Percentiles rank a stretch among this genome's conserved stretches.
phyloP scores from a whole-genome alignment of 2,888 invertebrate species.

The Sialis fuliginosa region DNA sequence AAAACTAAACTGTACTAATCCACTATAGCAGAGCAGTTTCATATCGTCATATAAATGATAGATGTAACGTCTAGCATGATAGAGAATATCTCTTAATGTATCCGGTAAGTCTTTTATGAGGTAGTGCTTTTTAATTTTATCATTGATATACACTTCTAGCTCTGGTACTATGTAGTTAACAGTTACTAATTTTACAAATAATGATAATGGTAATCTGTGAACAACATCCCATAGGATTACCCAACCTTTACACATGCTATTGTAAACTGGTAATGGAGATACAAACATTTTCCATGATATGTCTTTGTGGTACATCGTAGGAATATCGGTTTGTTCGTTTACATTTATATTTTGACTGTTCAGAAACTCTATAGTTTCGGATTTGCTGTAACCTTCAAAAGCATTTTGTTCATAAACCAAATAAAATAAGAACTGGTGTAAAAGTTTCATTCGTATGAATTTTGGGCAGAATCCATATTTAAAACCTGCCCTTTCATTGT shows the following conservation, averaged over 20 bases:
- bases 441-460: slow-evolving; percentile 41
- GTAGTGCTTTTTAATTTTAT: slow-evolving; percentile 47
- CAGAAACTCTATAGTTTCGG: slow-evolving; percentile 18
- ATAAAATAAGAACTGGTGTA: slow-evolving; percentile 54
- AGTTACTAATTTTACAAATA: slow-evolving; percentile 49
- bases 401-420: slow-evolving; percentile 32
- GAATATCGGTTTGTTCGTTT: slow-evolving; percentile 27
- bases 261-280: slow-evolving; percentile 41
- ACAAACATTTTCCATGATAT: slow-evolving; percentile 56
- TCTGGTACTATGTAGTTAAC: slow-evolving; percentile 35
- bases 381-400: slow-evolving; percentile 9
- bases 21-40: slow-evolving; percentile 41
- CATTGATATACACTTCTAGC: slow-evolving; percentile 36
- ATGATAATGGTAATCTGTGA: slow-evolving; percentile 46
- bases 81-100: slow-evolving; percentile 29
- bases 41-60: slow-evolving; percentile 35
- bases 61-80: slow-evolving; percentile 38
- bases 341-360: slow-evolving; percentile 13
- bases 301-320: slow-evolving; percentile 29
- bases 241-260: slow-evolving; percentile 42
- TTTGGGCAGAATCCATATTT: slow-evolving; percentile 40
- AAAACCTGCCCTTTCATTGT: too few relatives aligned
- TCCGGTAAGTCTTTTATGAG: slow-evolving; percentile 41
- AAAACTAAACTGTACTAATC: slow-evolving; percentile 49
- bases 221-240: slow-evolving; percentile 48